phyloP scores from a whole-genome alignment of 2,888 invertebrate genomes.

The Siphonodentalium dalli region DNA sequence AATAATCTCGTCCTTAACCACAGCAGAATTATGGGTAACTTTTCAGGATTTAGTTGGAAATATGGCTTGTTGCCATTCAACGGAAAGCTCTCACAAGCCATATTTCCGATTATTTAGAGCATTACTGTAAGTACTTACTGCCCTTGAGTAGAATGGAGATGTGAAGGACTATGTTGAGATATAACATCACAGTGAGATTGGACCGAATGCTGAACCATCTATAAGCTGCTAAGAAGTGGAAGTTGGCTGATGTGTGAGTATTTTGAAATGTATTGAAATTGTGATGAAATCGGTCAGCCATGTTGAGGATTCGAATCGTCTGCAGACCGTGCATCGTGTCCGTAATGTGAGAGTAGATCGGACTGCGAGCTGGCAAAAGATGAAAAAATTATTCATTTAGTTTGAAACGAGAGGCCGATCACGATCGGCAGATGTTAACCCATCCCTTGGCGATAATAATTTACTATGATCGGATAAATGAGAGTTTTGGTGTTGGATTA shows the following conservation, averaged over 20 bases:
- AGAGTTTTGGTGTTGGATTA: no score
- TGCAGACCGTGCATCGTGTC: constrained; percentile 87
- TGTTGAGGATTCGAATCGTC: constrained; percentile 87
- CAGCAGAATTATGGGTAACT: no score
- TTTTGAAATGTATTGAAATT: constrained; percentile 67
- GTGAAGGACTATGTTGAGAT: constrained; percentile 26
- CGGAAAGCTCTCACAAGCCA: no score
- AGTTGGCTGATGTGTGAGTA: constrained; percentile 88
- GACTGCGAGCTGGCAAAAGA: constrained; percentile 78
- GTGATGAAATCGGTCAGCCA: constrained; percentile 76
- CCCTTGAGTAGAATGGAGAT: constrained; percentile 24
- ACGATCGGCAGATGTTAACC: no score
- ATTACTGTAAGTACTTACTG: constrained; percentile 27
- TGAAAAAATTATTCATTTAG: neutral
- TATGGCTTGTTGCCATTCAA: no score
- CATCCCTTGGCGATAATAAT: no score
- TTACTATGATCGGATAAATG: no score
- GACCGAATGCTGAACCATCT: constrained; percentile 79
- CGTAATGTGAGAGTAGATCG: constrained; percentile 89
- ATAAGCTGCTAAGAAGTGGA: constrained; percentile 83
- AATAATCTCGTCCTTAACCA: no score
- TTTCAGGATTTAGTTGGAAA: no score
- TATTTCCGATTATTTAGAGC: no score
- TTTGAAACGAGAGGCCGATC: no score
- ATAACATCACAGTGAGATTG: constrained; percentile 19